These are phyloP conservation scores for Epinotia demarniana DNA, from an alignment of 2,888 invertebrate genomes.

Conservation along the genomic window DNA sequence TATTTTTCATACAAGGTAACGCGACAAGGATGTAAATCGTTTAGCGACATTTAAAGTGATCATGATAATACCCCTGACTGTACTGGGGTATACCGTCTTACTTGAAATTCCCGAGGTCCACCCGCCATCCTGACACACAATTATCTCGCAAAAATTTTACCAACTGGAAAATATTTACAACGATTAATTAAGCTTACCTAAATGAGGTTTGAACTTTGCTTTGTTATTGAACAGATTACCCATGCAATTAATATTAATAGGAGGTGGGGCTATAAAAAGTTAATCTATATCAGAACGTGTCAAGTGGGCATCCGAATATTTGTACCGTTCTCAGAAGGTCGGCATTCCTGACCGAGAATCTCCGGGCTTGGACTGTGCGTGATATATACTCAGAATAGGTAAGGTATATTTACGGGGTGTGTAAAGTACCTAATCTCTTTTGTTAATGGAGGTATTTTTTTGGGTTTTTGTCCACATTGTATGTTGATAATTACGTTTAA, in stretches of 20 bases:
- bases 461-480: background rate
- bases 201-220: conserved; percentile 8
- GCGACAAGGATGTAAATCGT: background rate
- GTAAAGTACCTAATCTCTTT: background rate
- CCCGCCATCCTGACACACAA: too few relatives aligned
- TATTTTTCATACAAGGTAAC: conserved; percentile 5
- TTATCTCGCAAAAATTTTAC: conserved; percentile 1
- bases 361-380: conserved; percentile 27
- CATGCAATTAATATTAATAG: conserved; percentile 40
- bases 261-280: conserved; percentile 36
- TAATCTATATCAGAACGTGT: conserved; percentile 42
- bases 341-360: conserved; percentile 36
- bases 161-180: background rate
- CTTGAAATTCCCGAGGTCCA: too few relatives aligned
- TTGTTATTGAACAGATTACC: conserved; percentile 37
- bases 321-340: conserved; percentile 42
- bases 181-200: background rate
- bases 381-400: conserved; percentile 39
- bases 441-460: background rate
- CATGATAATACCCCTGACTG: background rate
- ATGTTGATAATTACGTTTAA: background rate
- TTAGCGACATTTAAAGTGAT: background rate
- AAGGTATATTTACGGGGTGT: conserved; percentile 25
- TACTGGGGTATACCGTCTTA: too few relatives aligned
- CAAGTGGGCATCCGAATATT: conserved; percentile 34